Evolutionary conservation across 2,113 vertebrate genomes (phyloP).

Genomic region (Myotis davidii): DNA sequence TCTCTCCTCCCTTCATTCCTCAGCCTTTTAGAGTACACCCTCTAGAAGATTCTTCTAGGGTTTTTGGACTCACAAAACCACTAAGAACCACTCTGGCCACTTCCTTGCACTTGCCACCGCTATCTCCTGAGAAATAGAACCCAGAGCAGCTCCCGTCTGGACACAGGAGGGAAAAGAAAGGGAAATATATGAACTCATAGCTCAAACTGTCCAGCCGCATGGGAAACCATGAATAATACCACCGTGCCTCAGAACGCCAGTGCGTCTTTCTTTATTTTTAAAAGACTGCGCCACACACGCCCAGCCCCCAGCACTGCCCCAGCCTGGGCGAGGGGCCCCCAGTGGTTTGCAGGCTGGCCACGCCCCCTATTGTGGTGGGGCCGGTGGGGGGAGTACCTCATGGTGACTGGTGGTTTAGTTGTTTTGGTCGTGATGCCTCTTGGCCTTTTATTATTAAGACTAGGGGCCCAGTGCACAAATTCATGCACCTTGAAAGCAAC

Average conservation of each 20-base stretch:
- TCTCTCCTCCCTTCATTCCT: background rate
- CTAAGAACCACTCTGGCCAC: background rate
- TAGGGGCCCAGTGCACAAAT: no score
- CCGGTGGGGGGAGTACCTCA: no score
- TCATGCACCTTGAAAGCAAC: no score
- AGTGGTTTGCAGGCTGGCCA: no score
- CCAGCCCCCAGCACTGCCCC: no score
- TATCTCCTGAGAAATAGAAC: background rate
- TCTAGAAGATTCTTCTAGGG: background rate
- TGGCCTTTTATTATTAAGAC: no score
- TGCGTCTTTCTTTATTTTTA: no score
- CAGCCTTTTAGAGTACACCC: background rate
- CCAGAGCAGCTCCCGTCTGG: background rate
- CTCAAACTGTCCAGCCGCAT: background rate
- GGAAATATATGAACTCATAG: background rate
- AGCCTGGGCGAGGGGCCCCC: rapidly evolving
- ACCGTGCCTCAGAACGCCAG: no score
- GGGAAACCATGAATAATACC: rapidly evolving
- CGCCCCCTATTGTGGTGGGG: no score
- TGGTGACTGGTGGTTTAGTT: no score
- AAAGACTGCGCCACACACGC: no score
- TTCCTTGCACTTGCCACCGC: background rate
- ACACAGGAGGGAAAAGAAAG: background rate
- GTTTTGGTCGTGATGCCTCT: no score
- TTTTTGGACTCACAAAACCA: background rate